These are phyloP conservation scores for Acrocephalus arundinaceus DNA, from an alignment of 2,113 vertebrate species.

Conservation along the genomic window DNA sequence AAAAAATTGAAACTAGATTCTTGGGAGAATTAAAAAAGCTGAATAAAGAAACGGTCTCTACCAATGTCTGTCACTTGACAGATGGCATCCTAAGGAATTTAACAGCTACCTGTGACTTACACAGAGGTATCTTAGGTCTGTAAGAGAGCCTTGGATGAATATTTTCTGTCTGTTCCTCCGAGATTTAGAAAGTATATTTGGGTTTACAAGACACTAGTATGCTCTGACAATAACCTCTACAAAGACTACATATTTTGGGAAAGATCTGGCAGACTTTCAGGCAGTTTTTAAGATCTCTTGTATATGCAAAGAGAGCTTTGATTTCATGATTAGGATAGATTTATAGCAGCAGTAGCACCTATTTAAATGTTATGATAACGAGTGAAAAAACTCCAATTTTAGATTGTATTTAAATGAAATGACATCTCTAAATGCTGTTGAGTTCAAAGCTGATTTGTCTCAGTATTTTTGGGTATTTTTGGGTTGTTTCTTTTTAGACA, in stretches of 20 bases:
- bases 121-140: not conserved
- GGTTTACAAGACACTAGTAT: not conserved
- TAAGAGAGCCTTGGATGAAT: not conserved
- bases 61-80: not conserved
- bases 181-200: not conserved
- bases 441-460: not conserved
- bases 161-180: not conserved
- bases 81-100: not conserved
- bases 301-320: constrained; percentile 39
- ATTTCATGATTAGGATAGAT: constrained; percentile 38
- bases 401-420: not conserved
- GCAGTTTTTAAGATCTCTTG: constrained; percentile 48
- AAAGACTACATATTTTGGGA: not conserved
- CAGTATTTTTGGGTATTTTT: not conserved
- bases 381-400: not conserved
- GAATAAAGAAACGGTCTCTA: not conserved
- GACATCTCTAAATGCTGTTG: not conserved
- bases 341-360: constrained; percentile 20
- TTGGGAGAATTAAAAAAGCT: not conserved
- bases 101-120: not conserved
- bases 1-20: not conserved
- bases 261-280: constrained; percentile 31
- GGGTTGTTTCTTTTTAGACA: not conserved
- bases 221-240: constrained; percentile 16
- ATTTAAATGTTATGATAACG: not conserved